These are phyloP conservation scores for Hofmannophila pseudospretella DNA, from an alignment of 2,888 invertebrate species.

Conservation along the genomic window DNA sequence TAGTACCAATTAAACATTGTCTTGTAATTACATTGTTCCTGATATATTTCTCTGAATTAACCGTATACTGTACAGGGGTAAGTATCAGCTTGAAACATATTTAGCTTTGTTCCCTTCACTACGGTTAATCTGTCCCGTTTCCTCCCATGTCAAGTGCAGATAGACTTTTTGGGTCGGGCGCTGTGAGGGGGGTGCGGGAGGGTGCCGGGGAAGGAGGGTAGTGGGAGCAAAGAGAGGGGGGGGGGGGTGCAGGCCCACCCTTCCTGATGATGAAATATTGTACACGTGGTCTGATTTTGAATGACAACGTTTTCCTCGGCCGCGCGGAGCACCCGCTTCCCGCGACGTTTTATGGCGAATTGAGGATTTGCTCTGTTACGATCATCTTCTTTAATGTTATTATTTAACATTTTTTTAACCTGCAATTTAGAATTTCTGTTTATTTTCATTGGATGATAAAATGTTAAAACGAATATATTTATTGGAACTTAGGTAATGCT, in stretches of 20 bases:
- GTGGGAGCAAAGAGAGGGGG: constrained; percentile 35
- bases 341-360: constrained; percentile 66
- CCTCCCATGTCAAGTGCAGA: constrained; percentile 77
- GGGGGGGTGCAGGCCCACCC: constrained; percentile 33
- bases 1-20: too few relatives aligned
- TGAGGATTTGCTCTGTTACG: constrained; percentile 57
- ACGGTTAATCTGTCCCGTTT: constrained; percentile 78
- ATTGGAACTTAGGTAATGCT: too few relatives aligned
- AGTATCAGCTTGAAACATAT: constrained; percentile 76
- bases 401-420: not conserved
- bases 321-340: constrained; percentile 53
- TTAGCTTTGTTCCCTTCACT: constrained; percentile 77
- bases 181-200: constrained; percentile 24
- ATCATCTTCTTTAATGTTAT: constrained; percentile 40
- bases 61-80: constrained; percentile 51
- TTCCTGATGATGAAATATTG: constrained; percentile 84
- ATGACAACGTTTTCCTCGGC: constrained; percentile 81
- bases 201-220: constrained; percentile 21
- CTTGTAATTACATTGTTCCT: constrained; percentile 1
- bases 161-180: constrained; percentile 73
- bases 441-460: too few relatives aligned
- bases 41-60: constrained; percentile 34
- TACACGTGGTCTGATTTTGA: constrained; percentile 85
- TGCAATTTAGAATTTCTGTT: too few relatives aligned
- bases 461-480: too few relatives aligned